Base-by-base conservation (phyloP, 2,113 vertebrate species). In the Hepsetus odoe region DNA sequence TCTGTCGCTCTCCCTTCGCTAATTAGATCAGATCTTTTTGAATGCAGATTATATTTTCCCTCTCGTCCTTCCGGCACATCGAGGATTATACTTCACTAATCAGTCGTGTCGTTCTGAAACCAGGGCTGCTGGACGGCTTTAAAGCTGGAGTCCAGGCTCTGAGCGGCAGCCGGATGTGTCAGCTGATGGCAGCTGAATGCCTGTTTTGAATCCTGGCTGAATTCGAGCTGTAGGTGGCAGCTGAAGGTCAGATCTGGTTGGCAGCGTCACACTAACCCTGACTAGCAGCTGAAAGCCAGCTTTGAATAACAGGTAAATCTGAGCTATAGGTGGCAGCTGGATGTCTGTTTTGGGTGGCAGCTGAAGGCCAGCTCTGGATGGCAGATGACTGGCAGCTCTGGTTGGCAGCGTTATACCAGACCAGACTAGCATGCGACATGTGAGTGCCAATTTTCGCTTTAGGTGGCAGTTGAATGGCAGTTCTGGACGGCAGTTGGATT, bases 1-100 rank as follows among this genome's bases (percentile, higher is more conserved):
- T 72, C n/a, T 44, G 32, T 68, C 40, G 5, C 59, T 20, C 35
- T n/a, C 11, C 61, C 53, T 75, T 56, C 26, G 10, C 58, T 84
- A 56, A 83, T 85, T 79, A 85, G 80, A 73, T 75, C 68, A 72
- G n/a, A 22, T 77, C 70, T 76, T 72, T 86, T 85, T 77, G 44
- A 83, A 70, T 81, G 82, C 78, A 81, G 67, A 81, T 82, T 68
- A 73, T 75, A 65, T 51, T 44, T 76, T 74, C 78, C 5, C 1
- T 18, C 7, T 38, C 22, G 28, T 16, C 30, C 33, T 76, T 64
- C 28, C 38, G 66, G 58, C 69, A 64, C 46, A 74, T 79, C 69
- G 66, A 14, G 70, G 66, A 85, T 80, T 80, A 44, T 74, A 70
- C 70, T 83, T 38, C 38, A 44, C 55, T 82, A 59, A 53, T 76